These are phyloP conservation scores for Piscicola geometra DNA, from an alignment of 2,888 invertebrate species.

Conservation along the genomic window DNA sequence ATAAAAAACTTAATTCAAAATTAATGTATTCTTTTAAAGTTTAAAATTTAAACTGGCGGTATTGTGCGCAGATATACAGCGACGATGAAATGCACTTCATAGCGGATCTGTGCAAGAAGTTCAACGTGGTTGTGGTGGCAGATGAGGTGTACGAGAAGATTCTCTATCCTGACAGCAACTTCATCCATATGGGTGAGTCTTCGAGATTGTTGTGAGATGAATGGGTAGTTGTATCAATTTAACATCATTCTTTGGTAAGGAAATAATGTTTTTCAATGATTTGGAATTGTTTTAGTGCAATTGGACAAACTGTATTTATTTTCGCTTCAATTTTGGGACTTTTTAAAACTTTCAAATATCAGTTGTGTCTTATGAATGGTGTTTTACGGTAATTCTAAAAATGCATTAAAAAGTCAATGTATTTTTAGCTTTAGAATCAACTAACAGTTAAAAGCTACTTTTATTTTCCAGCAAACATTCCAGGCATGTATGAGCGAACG, in stretches of 20 bases:
- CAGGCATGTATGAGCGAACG: conserved; percentile 95
- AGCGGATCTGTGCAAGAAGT: conserved; percentile 81
- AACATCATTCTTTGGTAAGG: no score
- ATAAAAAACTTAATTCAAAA: no score
- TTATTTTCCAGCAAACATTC: conserved; percentile 67
- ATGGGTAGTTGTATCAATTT: neutral
- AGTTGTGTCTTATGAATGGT: neutral
- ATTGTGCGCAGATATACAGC: conserved; percentile 52
- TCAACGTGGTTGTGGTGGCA: conserved; percentile 82
- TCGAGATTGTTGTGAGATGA: neutral
- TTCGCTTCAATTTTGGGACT: no score
- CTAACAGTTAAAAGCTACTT: neutral
- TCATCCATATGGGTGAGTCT: conserved; percentile 75
- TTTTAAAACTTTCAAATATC: neutral
- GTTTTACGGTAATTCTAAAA: neutral
- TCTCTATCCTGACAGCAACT: conserved; percentile 68
- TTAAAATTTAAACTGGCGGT: no score
- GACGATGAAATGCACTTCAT: conserved; percentile 62
- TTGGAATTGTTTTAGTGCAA: no score
- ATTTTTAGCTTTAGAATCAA: neutral
- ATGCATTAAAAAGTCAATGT: neutral
- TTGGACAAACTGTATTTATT: no score
- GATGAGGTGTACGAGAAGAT: conserved; percentile 99
- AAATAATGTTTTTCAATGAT: no score
- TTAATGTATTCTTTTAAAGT: no score